Evolutionary conservation across 2,113 vertebrate genomes (phyloP).

Genomic region (Corythaeola cristata): DNA sequence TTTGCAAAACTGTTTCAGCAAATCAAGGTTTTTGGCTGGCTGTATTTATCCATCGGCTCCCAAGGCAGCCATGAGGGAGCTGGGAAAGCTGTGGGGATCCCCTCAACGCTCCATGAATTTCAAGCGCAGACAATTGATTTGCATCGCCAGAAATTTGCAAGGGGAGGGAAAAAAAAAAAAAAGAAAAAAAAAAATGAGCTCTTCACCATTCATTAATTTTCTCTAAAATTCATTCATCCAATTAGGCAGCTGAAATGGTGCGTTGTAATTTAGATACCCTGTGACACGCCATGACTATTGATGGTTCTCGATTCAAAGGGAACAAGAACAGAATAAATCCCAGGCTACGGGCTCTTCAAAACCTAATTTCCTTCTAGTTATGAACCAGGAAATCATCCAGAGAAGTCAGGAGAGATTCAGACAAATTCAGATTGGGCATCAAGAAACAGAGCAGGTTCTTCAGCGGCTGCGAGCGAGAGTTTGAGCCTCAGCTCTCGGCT

Average conservation of each 20-base stretch:
- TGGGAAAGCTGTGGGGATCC: constrained; percentile 37
- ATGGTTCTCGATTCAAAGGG: neutral
- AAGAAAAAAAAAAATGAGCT: neutral
- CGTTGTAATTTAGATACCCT: constrained; percentile 30
- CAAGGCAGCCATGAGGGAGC: neutral
- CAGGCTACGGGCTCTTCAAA: neutral
- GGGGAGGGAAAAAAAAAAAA: neutral
- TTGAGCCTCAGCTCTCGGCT: neutral
- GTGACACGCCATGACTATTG: constrained; percentile 30
- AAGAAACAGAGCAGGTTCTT: neutral
- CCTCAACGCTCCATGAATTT: neutral
- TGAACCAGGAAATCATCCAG: neutral
- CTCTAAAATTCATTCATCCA: constrained; percentile 58
- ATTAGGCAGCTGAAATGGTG: constrained; percentile 56
- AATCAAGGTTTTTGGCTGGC: neutral
- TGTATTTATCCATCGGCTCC: neutral
- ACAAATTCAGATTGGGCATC: neutral
- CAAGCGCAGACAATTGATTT: constrained; percentile 45
- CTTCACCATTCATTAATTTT: constrained; percentile 63
- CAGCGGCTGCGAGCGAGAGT: neutral
- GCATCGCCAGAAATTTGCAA: neutral
- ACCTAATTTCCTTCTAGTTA: neutral
- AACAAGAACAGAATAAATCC: constrained; percentile 16
- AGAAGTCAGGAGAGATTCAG: neutral
- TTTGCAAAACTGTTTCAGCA: neutral